Evolutionary conservation across 2,888 invertebrate species (phyloP).

Genomic region (Rosalia funebris): DNA sequence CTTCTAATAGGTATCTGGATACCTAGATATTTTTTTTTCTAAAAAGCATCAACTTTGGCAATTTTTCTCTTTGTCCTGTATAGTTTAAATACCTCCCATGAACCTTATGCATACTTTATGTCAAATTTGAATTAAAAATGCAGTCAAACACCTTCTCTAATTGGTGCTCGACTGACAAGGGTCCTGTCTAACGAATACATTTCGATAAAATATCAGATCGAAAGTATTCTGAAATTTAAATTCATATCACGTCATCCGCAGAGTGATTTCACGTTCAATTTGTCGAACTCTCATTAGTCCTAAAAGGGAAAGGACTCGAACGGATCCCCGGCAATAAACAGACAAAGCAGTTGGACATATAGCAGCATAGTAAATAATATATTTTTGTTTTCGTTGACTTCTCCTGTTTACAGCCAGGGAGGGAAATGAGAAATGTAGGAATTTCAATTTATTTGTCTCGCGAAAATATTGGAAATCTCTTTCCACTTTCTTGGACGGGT

Average conservation of each 20-base stretch:
- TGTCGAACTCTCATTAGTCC: slow-evolving; percentile 16
- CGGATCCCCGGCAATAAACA: slow-evolving; percentile 14
- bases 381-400: slow-evolving; percentile 9
- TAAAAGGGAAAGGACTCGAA: slow-evolving; percentile 1
- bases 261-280: slow-evolving; percentile 14
- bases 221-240: background rate
- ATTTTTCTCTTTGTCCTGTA: too few species aligned
- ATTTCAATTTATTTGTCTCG: background rate
- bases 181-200: background rate
- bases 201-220: slow-evolving; percentile 9
- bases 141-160: background rate
- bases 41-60: too few species aligned
- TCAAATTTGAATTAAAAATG: background rate
- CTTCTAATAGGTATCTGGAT: too few species aligned
- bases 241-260: slow-evolving; percentile 8
- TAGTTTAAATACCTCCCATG: too few species aligned
- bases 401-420: background rate
- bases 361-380: slow-evolving; percentile 18
- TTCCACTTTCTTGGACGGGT: background rate
- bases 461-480: background rate
- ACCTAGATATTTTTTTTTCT: too few species aligned
- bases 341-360: slow-evolving; percentile 5
- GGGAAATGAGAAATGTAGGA: background rate
- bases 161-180: background rate
- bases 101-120: too few species aligned